Conservation (phyloP, 2,888 invertebrate genomes). For the Dolichopus griseipennis region DNA sequence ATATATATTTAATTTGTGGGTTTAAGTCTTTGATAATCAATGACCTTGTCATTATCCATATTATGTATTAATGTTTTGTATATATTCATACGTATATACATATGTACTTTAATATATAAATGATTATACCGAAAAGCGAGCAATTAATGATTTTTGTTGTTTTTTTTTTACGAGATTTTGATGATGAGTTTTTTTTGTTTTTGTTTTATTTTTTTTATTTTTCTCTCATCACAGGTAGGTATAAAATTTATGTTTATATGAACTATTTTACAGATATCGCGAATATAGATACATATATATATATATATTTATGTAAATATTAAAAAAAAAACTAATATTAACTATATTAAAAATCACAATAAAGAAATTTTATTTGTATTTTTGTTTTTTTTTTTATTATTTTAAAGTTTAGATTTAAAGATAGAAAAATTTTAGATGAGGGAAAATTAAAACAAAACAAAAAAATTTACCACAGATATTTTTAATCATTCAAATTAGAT, state of each 20-base stretch:
- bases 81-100: too few relatives aligned
- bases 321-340: neutral
- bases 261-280: too few relatives aligned
- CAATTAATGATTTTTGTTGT: neutral
- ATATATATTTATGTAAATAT: too few relatives aligned
- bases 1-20: neutral
- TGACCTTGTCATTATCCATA: constrained; percentile 6
- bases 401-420: neutral
- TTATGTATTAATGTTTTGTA: neutral
- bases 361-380: neutral
- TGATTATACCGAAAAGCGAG: constrained; percentile 1
- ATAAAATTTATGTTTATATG: neutral
- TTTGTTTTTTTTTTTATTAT: too few relatives aligned
- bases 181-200: neutral
- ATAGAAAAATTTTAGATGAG: constrained; percentile 6
- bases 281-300: too few relatives aligned
- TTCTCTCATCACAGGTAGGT: neutral
- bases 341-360: neutral
- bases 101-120: neutral
- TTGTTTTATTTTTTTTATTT: neutral
- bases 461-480: neutral
- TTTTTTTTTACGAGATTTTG: neutral
- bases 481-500: constrained; percentile 6
- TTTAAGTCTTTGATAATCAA: neutral
- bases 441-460: neutral